A percentile compares a stretch with the other conserved stretches of the same genome.
Conservation (phyloP, 2,888 invertebrate species). For the Ophraella communa region DNA sequence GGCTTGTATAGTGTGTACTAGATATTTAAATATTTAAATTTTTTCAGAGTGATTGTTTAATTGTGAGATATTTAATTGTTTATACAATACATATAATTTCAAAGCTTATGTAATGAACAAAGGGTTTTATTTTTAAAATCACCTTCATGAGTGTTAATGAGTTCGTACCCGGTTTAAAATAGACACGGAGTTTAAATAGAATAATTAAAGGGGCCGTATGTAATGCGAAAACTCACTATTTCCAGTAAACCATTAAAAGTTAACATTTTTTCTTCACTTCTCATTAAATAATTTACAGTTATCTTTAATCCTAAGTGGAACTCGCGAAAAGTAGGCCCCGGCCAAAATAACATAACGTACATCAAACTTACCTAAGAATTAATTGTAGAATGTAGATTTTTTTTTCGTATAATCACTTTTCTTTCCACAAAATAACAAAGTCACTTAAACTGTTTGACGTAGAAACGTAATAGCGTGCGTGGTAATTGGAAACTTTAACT, state of each 20-base stretch:
- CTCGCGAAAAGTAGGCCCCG: slow-evolving; percentile 11
- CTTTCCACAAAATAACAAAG: neutral
- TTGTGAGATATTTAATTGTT: too few relatives aligned
- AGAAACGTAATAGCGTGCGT: neutral
- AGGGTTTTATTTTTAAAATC: neutral
- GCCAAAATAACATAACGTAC: neutral
- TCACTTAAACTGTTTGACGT: neutral
- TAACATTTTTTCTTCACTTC: neutral
- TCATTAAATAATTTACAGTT: slow-evolving; percentile 7
- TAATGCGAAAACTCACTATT: neutral
- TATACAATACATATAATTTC: neutral
- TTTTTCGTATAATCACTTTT: neutral
- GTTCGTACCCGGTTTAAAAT: neutral
- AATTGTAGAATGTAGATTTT: too few relatives aligned
- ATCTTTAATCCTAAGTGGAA: neutral
- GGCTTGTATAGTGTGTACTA: too few relatives aligned
- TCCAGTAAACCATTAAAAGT: neutral
- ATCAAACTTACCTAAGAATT: neutral
- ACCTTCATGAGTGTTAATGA: neutral
- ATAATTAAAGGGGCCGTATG: too few relatives aligned
- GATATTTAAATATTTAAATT: too few relatives aligned
- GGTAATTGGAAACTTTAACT: neutral
- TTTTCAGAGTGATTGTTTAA: too few relatives aligned
- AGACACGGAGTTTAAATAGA: too few relatives aligned
- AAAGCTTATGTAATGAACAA: neutral